These are phyloP conservation scores for Otus scops DNA, from an alignment of 2,797 vertebrate species.

Conservation along the genomic window DNA sequence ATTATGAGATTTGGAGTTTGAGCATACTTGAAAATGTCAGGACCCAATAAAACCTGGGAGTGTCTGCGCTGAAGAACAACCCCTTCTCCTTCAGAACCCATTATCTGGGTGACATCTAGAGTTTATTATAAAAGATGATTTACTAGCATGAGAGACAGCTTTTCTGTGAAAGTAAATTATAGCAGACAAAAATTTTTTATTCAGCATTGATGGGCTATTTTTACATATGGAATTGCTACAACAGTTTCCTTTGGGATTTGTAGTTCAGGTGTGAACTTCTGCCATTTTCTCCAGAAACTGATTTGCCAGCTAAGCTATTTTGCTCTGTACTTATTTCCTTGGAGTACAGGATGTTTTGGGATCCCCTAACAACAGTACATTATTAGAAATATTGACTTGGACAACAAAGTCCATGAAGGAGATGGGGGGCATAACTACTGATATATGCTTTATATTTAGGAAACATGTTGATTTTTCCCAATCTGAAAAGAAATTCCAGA, in stretches of 20 bases:
- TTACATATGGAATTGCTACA: neutral
- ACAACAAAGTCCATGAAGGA: neutral
- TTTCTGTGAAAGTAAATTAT: neutral
- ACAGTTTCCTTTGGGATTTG: neutral
- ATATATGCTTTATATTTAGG: neutral
- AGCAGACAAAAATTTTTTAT: neutral
- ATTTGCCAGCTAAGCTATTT: neutral
- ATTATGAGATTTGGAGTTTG: neutral
- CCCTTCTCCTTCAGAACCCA: neutral
- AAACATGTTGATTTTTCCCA: neutral
- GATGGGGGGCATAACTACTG: neutral
- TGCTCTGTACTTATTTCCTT: neutral
- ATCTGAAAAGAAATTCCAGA: neutral
- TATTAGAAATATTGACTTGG: neutral
- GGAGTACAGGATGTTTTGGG: neutral
- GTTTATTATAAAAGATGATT: conserved; percentile 7
- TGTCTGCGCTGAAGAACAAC: neutral
- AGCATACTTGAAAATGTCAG: neutral
- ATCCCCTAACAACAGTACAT: neutral
- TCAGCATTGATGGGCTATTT: neutral
- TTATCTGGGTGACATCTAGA: neutral
- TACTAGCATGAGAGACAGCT: neutral
- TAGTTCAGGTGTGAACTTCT: neutral
- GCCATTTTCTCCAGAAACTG: neutral
- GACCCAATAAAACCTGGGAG: neutral